These are phyloP conservation scores for Carterocephalus palaemon DNA, from an alignment of 2,888 invertebrate species.

Conservation along the genomic window DNA sequence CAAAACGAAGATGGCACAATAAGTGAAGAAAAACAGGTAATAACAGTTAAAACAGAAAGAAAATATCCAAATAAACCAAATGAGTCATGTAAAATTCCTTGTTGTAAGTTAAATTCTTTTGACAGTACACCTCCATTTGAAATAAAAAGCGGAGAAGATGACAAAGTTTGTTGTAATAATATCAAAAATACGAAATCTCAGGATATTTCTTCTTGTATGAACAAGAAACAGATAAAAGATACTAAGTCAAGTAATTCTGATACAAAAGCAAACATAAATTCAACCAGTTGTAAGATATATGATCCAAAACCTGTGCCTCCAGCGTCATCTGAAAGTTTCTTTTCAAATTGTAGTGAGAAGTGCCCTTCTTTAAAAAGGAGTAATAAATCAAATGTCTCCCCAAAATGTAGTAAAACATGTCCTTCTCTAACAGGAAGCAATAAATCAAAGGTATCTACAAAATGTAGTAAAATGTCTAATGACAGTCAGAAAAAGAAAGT, in stretches of 20 bases:
- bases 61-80: conserved; percentile 28
- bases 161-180: neutral
- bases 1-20: conserved; percentile 44
- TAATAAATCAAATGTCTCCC: neutral
- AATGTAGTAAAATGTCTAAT: conserved; percentile 1
- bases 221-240: neutral
- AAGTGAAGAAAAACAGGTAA: conserved; percentile 42
- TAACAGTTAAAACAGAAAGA: conserved; percentile 44
- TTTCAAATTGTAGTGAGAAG: neutral
- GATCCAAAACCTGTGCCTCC: neutral
- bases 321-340: neutral
- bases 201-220: neutral
- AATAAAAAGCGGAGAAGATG: conserved; percentile 1
- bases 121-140: conserved; percentile 5
- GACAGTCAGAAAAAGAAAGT: too few species aligned
- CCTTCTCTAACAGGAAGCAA: neutral
- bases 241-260: conserved; percentile 3
- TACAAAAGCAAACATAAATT: neutral
- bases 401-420: conserved; percentile 5
- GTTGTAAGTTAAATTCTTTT: conserved; percentile 5
- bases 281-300: neutral
- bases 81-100: neutral
- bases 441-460: neutral
- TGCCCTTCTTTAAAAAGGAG: neutral
- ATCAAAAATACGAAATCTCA: neutral